Evolutionary conservation across 2,797 vertebrate genomes (phyloP).

Genomic region (Phoxinus dragarum): DNA sequence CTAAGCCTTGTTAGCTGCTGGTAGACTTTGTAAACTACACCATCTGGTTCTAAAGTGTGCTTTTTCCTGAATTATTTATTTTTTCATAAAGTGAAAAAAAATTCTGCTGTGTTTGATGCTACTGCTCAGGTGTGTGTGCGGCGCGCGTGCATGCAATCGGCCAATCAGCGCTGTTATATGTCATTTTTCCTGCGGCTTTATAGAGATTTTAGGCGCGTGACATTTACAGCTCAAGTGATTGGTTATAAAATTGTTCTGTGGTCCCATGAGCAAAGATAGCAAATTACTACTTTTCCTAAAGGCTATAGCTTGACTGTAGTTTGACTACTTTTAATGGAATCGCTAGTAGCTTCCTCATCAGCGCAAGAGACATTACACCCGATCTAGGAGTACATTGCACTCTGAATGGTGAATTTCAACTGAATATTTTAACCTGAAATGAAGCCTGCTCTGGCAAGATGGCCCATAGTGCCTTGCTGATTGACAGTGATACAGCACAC

Average conservation of each 20-base stretch:
- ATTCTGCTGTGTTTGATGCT: not conserved
- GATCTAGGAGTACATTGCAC: not conserved
- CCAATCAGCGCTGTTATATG: not conserved
- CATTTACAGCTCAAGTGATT: slow-evolving; percentile 2
- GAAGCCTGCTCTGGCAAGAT: not conserved
- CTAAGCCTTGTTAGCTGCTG: not conserved
- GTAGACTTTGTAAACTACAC: not conserved
- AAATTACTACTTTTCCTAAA: not conserved
- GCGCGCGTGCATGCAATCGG: not conserved
- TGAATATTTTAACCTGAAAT: slow-evolving; percentile 10
- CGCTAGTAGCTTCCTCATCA: slow-evolving; percentile 26
- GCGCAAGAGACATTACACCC: not conserved
- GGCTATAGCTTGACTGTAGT: not conserved
- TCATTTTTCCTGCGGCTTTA: not conserved
- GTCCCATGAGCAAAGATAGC: not conserved
- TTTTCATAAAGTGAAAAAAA: not conserved
- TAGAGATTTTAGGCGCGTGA: not conserved
- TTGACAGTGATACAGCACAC: not conserved
- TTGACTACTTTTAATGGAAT: not conserved
- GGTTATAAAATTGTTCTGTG: not conserved
- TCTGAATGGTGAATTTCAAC: not conserved
- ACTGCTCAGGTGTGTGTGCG: not conserved
- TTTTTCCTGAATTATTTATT: not conserved
- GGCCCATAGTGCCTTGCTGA: not conserved
- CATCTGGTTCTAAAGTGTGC: not conserved